Percentiles rank a stretch among this genome's conserved stretches.
These are phyloP conservation scores for Chamaea fasciata DNA, from an alignment of 2,113 vertebrate genomes.

Conservation along the genomic window DNA sequence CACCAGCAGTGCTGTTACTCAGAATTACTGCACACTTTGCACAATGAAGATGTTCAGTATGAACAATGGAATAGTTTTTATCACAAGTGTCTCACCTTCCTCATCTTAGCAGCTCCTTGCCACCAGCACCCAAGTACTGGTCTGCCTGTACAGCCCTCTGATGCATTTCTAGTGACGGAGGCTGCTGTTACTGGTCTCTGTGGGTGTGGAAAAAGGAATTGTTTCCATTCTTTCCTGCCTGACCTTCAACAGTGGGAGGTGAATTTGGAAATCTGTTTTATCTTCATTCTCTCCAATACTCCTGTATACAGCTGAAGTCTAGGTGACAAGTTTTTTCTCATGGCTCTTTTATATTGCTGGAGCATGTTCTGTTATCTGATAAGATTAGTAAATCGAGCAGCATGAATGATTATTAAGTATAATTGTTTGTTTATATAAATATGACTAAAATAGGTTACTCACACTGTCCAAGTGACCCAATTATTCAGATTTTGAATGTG, in stretches of 20 bases:
- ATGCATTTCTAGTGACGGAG: not conserved
- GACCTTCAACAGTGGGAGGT: not conserved
- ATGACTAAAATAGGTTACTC: slow-evolving; percentile 40
- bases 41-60: not conserved
- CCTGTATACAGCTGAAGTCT: not conserved
- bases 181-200: not conserved
- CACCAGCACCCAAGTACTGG: not conserved
- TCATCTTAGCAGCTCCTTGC: not conserved
- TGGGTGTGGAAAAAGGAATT: not conserved
- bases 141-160: not conserved
- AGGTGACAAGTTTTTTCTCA: slow-evolving; percentile 5
- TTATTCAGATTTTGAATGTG: slow-evolving; percentile 23
- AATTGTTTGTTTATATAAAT: slow-evolving; percentile 54
- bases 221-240: not conserved
- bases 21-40: not conserved
- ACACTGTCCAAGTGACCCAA: slow-evolving; percentile 23
- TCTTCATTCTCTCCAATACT: not conserved
- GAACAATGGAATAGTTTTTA: not conserved
- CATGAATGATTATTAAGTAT: slow-evolving; percentile 50
- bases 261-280: not conserved
- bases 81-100: not conserved
- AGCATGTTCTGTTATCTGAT: not conserved
- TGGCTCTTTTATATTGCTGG: not conserved
- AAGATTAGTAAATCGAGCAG: slow-evolving; percentile 26
- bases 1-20: not conserved